A percentile compares a stretch with the other conserved stretches of the same genome.
Evolutionary conservation across 1,140 invertebrate genomes (phyloP).

Genomic region (Aleiodes sp.): DNA sequence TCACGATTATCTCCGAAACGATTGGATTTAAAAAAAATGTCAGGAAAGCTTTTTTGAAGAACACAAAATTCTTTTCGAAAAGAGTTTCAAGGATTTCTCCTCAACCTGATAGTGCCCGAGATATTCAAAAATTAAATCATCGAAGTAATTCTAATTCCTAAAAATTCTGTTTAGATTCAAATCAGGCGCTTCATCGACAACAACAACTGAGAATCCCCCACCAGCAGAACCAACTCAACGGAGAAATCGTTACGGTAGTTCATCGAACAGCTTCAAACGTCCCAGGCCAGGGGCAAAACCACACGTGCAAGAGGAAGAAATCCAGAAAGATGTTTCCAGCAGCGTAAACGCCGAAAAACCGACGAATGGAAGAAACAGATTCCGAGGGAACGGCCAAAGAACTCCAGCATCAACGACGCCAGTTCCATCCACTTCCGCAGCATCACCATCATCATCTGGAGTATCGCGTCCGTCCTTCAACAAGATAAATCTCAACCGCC

Average conservation of each 20-base stretch:
- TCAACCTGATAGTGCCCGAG: too few species aligned
- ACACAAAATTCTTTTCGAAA: too few species aligned
- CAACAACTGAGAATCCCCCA: constrained; percentile 44
- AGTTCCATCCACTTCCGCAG: constrained; percentile 39
- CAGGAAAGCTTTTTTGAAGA: too few species aligned
- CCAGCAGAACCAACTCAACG: constrained; percentile 48
- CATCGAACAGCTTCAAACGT: constrained; percentile 50
- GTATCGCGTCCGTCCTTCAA: constrained; percentile 53
- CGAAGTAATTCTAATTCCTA: neutral
- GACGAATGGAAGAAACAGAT: constrained; percentile 46
- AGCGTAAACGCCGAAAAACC: constrained; percentile 49
- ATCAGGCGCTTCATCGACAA: constrained; percentile 43
- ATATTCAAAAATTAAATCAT: neutral
- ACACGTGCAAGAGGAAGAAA: constrained; percentile 45
- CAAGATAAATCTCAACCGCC: constrained; percentile 55
- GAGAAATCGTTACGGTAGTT: constrained; percentile 52
- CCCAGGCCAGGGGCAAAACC: constrained; percentile 52
- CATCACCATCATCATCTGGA: constrained; percentile 40
- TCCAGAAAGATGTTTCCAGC: constrained; percentile 52
- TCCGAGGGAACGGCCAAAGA: constrained; percentile 50
- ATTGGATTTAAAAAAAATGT: too few species aligned
- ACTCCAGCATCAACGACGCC: constrained; percentile 33
- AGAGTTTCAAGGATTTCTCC: too few species aligned
- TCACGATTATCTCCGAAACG: too few species aligned
- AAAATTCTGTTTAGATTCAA: constrained; percentile 47